Evolutionary conservation across 2,888 invertebrate species (phyloP).

Genomic region (Amphipoea lucens): DNA sequence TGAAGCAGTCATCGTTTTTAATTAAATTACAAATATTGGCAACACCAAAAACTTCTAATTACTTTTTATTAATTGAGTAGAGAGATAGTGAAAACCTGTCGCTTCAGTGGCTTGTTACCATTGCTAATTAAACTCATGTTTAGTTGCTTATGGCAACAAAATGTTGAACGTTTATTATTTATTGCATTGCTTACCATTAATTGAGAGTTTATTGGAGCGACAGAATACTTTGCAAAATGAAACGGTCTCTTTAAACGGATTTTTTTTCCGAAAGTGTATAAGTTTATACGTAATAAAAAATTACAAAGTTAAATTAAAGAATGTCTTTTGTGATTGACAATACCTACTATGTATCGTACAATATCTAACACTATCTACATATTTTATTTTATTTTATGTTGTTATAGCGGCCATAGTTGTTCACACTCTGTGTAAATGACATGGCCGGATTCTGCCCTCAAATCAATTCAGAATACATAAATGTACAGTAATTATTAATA

Average conservation of each 20-base stretch:
- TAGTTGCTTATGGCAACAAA: slow-evolving; percentile 1
- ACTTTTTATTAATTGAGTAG: background rate
- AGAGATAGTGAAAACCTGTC: slow-evolving; percentile 1
- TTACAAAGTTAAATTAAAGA: too few relatives aligned
- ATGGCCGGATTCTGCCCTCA: too few relatives aligned
- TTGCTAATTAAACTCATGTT: background rate
- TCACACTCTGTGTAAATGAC: too few relatives aligned
- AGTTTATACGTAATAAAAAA: too few relatives aligned
- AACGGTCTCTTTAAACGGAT: background rate
- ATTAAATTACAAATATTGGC: background rate
- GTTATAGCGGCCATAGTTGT: too few relatives aligned
- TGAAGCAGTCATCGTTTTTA: background rate
- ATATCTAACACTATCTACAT: too few relatives aligned
- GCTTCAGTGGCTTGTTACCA: background rate
- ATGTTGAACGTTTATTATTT: background rate
- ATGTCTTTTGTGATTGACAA: too few relatives aligned
- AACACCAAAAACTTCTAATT: background rate
- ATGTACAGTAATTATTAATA: too few relatives aligned
- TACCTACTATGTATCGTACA: too few relatives aligned
- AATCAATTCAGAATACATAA: too few relatives aligned
- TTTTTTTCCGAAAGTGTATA: too few relatives aligned
- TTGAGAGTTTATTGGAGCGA: background rate
- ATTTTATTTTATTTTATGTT: too few relatives aligned
- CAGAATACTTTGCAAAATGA: background rate
- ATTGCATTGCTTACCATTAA: background rate